Evolutionary conservation across 2,113 vertebrate genomes (phyloP).

Genomic region (Oryzias woworae): DNA sequence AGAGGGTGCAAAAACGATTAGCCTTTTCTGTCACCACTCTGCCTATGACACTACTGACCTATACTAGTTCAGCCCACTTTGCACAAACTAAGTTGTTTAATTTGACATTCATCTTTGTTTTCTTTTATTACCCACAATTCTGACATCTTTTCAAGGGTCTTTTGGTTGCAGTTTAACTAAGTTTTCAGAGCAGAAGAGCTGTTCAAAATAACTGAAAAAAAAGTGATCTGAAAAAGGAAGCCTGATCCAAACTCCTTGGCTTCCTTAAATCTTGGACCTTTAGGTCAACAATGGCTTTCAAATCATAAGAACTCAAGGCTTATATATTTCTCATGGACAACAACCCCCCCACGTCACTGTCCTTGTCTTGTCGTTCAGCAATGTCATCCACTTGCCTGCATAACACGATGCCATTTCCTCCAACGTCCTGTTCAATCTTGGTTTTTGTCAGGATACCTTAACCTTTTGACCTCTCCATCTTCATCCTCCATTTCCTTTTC

Average conservation of each 20-base stretch:
- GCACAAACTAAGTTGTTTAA: no score
- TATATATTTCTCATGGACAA: constrained; percentile 18
- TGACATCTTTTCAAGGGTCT: no score
- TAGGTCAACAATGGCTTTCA: neutral
- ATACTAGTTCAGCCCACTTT: no score
- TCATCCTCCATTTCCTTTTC: constrained; percentile 18
- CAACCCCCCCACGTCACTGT: constrained; percentile 18
- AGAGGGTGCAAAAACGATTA: no score
- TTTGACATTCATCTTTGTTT: no score
- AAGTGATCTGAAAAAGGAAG: neutral
- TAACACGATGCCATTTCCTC: constrained; percentile 56
- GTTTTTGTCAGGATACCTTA: constrained; percentile 47
- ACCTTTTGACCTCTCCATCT: constrained; percentile 56
- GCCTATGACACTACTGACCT: no score
- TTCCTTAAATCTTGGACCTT: neutral
- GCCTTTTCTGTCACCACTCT: no score
- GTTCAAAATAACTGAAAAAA: no score
- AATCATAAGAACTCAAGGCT: constrained; percentile 15
- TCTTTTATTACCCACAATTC: no score
- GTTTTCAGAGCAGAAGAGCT: no score
- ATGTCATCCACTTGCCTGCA: constrained; percentile 41
- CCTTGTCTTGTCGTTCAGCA: constrained; percentile 22
- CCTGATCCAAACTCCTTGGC: neutral
- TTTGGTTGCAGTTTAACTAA: no score
- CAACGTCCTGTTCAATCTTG: constrained; percentile 57